Conservation (phyloP, 2,888 invertebrate species). For the Hyposoter dolosus region DNA sequence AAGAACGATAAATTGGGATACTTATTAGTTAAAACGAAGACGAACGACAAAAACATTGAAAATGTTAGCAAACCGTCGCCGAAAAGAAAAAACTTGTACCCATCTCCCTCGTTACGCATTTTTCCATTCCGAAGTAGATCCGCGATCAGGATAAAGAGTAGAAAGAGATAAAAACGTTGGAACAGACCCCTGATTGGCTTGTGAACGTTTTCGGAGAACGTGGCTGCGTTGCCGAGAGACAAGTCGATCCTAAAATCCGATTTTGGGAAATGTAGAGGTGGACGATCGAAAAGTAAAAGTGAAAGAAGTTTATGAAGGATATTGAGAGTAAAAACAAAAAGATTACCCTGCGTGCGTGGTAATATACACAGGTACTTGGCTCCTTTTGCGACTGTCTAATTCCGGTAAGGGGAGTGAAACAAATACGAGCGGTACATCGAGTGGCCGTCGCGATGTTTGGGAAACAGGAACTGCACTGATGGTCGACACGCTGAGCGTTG, state of each 20-base stretch:
- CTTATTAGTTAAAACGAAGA: neutral
- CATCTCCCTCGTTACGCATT: neutral
- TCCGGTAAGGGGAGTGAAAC: conserved; percentile 80
- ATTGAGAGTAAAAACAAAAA: conserved; percentile 52
- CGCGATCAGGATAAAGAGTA: neutral
- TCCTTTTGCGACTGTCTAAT: conserved; percentile 79
- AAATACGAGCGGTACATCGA: conserved; percentile 72
- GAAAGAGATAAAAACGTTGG: neutral
- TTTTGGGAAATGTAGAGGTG: neutral
- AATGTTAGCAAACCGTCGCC: neutral
- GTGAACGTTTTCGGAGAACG: neutral
- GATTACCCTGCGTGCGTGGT: conserved; percentile 64
- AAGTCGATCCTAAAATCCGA: conserved; percentile 9
- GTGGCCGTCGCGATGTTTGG: conserved; percentile 82
- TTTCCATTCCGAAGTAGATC: neutral
- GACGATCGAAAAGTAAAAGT: conserved; percentile 18
- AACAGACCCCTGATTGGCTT: neutral
- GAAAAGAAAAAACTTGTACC: neutral
- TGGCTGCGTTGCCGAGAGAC: neutral
- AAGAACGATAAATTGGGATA: neutral
- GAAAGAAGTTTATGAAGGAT: conserved; percentile 9
- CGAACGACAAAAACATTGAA: neutral
- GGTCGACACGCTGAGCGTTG: conserved; percentile 90
- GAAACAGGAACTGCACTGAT: conserved; percentile 85
- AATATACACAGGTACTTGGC: conserved; percentile 80